Base-by-base conservation (phyloP, 2,113 vertebrate species). In the Bos javanicus region DNA sequence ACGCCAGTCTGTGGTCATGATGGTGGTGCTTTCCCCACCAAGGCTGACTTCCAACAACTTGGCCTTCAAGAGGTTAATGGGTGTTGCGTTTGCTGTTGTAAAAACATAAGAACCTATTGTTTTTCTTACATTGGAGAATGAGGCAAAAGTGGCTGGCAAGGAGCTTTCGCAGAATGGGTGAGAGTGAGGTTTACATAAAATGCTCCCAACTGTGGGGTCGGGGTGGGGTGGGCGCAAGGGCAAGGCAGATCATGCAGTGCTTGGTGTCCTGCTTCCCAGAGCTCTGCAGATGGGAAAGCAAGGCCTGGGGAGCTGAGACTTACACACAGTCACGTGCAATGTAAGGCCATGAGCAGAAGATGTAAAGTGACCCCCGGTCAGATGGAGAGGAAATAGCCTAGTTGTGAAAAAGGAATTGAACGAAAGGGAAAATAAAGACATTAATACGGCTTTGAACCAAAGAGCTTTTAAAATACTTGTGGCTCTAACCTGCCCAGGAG, bases 401-500 rank as follows among this genome's bases (percentile, higher is more conserved):
- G 30, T 43, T 48, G 57, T 91, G 91, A 94, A 91, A 95, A 93
- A 82, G 91, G 80, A 95, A 80, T 7, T 95, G 74, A 95, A 87
- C 25, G 90, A 88, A 94, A 67, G 48, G 82, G 67, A 76, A n/a
- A 93, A 52, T 60, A 46, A 71, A 67, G 91, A 91, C 91, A 46
- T 80, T 83, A 85, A 62, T 1, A 59, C 81, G 33, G 96, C 95
- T 98, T 98, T 98, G 98, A 98, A 96, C 78, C 87, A 46, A 87
- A 94, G 74, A 43, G 87, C 80, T 95, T 97, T 95, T 94, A 97
- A 98, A 98, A 98, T 91, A 97, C 88, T 84, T 86, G 59, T 30
- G 54, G 88, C 82, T 95, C 86, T 92, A 98, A 98, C 98, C 98
- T 98, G 98, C 94, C 64, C 83, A 59, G 97, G 98, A 98, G 98